Percentiles rank a stretch among this genome's conserved stretches.
These are phyloP conservation scores for Crocuta crocuta DNA, from an alignment of 2,113 vertebrate genomes.

Conservation along the genomic window DNA sequence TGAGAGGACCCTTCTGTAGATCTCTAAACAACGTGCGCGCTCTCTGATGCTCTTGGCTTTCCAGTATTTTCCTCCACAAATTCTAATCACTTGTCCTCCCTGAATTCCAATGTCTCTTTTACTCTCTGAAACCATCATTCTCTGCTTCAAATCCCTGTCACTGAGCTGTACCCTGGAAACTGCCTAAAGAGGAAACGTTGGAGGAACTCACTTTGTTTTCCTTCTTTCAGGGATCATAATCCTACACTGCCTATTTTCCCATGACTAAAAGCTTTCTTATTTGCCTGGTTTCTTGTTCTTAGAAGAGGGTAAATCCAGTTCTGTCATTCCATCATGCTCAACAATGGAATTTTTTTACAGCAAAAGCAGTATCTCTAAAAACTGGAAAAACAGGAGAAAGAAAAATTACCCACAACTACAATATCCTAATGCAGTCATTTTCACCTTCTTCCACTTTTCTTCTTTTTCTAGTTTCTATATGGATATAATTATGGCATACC, in stretches of 20 bases:
- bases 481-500: not conserved
- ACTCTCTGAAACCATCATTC: not conserved
- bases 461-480: not conserved
- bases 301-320: not conserved
- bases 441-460: not conserved
- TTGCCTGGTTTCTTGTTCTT: not conserved
- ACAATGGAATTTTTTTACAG: not conserved
- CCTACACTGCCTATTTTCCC: not conserved
- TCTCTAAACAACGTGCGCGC: not conserved
- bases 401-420: not conserved
- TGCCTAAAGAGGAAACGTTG: not conserved
- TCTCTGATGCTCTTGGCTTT: not conserved
- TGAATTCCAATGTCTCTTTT: not conserved
- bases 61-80: not conserved
- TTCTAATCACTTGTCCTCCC: not conserved
- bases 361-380: not conserved
- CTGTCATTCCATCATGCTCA: not conserved
- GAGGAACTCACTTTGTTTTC: not conserved
- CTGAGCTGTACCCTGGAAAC: not conserved
- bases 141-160: not conserved
- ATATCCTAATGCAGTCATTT: not conserved
- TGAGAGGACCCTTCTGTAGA: not conserved
- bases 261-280: not conserved
- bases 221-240: not conserved
- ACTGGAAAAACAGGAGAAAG: not conserved